These are phyloP conservation scores for Macquaria ambigua DNA, from an alignment of 2,113 vertebrate species.

Conservation along the genomic window DNA sequence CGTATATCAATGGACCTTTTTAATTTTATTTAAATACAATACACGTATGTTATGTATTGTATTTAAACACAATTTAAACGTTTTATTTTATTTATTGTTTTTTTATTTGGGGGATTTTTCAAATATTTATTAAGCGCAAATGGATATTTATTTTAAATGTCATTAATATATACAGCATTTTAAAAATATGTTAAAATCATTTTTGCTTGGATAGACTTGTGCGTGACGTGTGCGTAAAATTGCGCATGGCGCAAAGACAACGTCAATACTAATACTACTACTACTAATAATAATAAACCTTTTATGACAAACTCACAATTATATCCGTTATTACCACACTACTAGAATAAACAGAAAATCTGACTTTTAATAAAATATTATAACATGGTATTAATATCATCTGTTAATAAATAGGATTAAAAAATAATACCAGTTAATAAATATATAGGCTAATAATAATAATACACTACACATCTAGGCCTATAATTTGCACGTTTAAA, in stretches of 20 bases:
- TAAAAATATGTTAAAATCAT: not conserved
- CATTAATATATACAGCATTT: not conserved
- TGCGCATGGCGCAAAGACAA: not conserved
- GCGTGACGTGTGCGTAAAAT: conserved; percentile 10
- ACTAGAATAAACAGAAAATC: not conserved
- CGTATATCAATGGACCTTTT: not conserved
- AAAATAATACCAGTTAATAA: not conserved
- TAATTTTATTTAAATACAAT: not conserved
- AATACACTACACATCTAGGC: not conserved
- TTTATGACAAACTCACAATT: not conserved
- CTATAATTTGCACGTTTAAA: not conserved
- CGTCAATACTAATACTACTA: not conserved
- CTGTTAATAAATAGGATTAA: not conserved
- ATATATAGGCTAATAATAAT: not conserved
- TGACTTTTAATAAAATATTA: not conserved
- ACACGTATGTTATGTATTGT: not conserved
- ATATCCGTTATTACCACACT: not conserved
- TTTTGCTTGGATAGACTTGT: not conserved
- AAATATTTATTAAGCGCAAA: not conserved
- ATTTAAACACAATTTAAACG: not conserved
- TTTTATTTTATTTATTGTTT: not conserved
- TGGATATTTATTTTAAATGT: conserved; percentile 9
- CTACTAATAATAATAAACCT: not conserved
- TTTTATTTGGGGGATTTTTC: not conserved
- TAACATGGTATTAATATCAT: not conserved